Evolutionary conservation across 2,888 invertebrate genomes (phyloP).

Genomic region (Cataglyphis livida): DNA sequence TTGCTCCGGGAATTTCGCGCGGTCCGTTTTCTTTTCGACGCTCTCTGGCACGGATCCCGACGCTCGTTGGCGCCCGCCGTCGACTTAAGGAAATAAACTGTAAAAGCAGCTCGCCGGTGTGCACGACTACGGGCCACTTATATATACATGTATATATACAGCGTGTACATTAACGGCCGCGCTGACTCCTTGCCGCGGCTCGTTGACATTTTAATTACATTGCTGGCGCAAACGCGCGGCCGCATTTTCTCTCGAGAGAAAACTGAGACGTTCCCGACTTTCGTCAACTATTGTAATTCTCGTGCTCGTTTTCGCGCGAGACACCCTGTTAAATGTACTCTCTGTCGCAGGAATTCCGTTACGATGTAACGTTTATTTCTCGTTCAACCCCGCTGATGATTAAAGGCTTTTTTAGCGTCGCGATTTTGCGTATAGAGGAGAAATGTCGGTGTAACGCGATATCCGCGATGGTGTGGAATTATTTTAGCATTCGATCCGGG

Average conservation of each 20-base stretch:
- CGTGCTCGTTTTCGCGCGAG: slow-evolving; percentile 8
- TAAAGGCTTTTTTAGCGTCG: background rate
- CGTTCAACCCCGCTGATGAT: background rate
- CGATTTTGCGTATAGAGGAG: background rate
- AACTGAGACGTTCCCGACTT: too few species aligned
- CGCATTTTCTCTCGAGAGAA: slow-evolving; percentile 30
- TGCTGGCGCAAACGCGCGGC: slow-evolving; percentile 29
- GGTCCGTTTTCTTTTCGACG: slow-evolving; percentile 49
- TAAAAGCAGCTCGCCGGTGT: slow-evolving; percentile 21
- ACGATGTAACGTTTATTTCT: background rate
- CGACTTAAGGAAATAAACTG: slow-evolving; percentile 48
- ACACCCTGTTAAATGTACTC: background rate
- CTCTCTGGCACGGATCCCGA: slow-evolving; percentile 23
- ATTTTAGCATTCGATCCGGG: background rate
- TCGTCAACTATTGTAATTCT: background rate
- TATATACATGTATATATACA: background rate
- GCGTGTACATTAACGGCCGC: background rate
- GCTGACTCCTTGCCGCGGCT: slow-evolving; percentile 35
- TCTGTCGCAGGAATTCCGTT: slow-evolving; percentile 1
- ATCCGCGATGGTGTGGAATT: background rate
- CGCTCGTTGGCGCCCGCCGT: slow-evolving; percentile 32
- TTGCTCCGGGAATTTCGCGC: background rate
- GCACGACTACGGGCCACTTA: background rate
- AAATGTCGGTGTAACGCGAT: background rate
- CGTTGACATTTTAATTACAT: slow-evolving; percentile 59